phyloP scores from a whole-genome alignment of 2,888 invertebrate species.

The Epirrhoe tristata region DNA sequence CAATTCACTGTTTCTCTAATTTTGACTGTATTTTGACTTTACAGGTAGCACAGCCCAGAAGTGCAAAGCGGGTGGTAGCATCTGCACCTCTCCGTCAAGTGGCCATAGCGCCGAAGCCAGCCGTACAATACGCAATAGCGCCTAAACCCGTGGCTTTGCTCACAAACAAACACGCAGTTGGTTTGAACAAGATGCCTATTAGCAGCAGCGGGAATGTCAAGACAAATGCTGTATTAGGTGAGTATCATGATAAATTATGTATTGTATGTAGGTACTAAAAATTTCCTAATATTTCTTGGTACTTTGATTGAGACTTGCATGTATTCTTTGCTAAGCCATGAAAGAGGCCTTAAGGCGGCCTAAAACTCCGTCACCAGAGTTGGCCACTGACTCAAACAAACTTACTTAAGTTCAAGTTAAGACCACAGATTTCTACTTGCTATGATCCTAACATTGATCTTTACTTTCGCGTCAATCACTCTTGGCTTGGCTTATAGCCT shows the following conservation, averaged over 20 bases:
- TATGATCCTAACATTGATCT: too few relatives aligned
- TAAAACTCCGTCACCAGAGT: too few relatives aligned
- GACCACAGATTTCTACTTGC: too few relatives aligned
- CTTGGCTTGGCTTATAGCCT: too few relatives aligned
- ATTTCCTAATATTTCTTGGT: too few relatives aligned
- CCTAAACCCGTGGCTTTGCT: constrained; percentile 67
- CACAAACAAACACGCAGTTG: constrained; percentile 46
- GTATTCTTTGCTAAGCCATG: too few relatives aligned
- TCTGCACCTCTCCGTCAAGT: constrained; percentile 67
- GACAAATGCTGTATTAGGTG: constrained; percentile 63
- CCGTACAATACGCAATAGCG: constrained; percentile 65
- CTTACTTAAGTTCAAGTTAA: too few relatives aligned
- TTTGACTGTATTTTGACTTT: constrained; percentile 23
- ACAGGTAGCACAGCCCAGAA: constrained; percentile 52
- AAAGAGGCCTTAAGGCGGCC: too few relatives aligned
- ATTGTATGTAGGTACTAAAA: too few relatives aligned
- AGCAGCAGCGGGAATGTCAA: constrained; percentile 54
- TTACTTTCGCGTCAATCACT: too few relatives aligned
- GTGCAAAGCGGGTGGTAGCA: constrained; percentile 52
- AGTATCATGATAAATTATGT: constrained; percentile 31
- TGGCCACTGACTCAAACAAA: too few relatives aligned
- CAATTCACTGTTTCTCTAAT: background rate
- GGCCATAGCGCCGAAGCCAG: constrained; percentile 79
- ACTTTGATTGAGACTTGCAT: too few relatives aligned
- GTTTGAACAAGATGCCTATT: constrained; percentile 62